A percentile compares a stretch with the other conserved stretches of the same genome.
phyloP scores from a whole-genome alignment of 2,113 vertebrate species.

The Sardina pilchardus region DNA sequence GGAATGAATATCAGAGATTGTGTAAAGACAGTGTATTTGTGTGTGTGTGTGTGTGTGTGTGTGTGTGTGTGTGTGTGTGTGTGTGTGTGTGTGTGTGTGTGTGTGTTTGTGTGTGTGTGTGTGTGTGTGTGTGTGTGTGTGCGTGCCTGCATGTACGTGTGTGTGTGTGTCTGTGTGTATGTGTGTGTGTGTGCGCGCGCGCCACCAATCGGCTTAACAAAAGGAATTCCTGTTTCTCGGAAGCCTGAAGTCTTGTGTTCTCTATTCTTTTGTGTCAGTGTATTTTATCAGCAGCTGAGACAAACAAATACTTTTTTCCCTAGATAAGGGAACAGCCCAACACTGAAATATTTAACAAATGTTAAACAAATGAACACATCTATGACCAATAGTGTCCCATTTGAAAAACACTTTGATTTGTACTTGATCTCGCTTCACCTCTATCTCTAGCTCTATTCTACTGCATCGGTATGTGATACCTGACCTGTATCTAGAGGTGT shows the following conservation, averaged over 20 bases:
- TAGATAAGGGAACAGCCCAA: neutral
- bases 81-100: neutral
- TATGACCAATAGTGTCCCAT: neutral
- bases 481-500: neutral
- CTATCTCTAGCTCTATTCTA: neutral
- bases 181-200: neutral
- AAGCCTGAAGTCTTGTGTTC: neutral
- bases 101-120: neutral
- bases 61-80: neutral
- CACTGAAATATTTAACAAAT: neutral
- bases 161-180: neutral
- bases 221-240: neutral
- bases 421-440: neutral
- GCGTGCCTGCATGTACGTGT: conserved; percentile 13
- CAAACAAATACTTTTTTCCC: neutral
- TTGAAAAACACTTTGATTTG: neutral
- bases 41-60: neutral
- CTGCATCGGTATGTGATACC: neutral
- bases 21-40: neutral
- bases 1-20: neutral
- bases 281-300: neutral
- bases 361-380: neutral
- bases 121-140: conserved; percentile 27
- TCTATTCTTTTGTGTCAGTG: neutral
- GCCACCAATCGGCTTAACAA: neutral